Evolutionary conservation across 1,140 invertebrate species (phyloP).

Genomic region (Sitobion miscanthi): DNA sequence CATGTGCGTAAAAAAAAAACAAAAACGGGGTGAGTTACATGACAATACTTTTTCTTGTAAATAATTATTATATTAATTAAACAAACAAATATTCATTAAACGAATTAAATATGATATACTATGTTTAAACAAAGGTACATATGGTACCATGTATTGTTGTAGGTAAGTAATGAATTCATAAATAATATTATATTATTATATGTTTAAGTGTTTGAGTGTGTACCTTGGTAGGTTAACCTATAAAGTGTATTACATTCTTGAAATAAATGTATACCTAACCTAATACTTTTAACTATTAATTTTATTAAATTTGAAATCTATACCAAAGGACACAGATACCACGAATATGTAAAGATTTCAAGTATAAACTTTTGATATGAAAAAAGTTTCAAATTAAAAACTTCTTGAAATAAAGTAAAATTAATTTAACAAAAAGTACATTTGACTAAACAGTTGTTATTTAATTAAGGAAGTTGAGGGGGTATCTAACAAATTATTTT

Average conservation of each 20-base stretch:
- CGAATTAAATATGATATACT: not conserved
- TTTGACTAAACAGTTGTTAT: not conserved
- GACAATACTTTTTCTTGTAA: not conserved
- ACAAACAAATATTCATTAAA: not conserved
- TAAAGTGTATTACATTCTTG: not conserved
- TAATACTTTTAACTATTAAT: too few relatives aligned
- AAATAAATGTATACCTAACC: not conserved
- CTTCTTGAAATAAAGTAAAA: not conserved
- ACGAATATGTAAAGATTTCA: not conserved
- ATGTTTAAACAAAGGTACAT: not conserved
- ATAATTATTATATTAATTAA: not conserved
- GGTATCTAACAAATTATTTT: not conserved
- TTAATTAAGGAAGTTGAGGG: not conserved
- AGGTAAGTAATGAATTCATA: not conserved
- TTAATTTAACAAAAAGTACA: not conserved
- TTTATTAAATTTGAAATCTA: constrained; percentile 12
- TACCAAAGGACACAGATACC: not conserved
- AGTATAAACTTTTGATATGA: not conserved
- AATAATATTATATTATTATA: too few relatives aligned
- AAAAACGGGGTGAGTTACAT: not conserved
- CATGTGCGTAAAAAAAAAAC: not conserved
- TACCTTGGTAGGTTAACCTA: not conserved
- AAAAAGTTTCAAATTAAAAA: constrained; percentile 7
- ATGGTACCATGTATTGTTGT: not conserved
- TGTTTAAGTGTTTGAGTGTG: not conserved